Percentiles rank a stretch among this genome's conserved stretches.
These are phyloP conservation scores for Erpetoichthys calabaricus DNA, from an alignment of 2,797 vertebrate species.

Conservation along the genomic window DNA sequence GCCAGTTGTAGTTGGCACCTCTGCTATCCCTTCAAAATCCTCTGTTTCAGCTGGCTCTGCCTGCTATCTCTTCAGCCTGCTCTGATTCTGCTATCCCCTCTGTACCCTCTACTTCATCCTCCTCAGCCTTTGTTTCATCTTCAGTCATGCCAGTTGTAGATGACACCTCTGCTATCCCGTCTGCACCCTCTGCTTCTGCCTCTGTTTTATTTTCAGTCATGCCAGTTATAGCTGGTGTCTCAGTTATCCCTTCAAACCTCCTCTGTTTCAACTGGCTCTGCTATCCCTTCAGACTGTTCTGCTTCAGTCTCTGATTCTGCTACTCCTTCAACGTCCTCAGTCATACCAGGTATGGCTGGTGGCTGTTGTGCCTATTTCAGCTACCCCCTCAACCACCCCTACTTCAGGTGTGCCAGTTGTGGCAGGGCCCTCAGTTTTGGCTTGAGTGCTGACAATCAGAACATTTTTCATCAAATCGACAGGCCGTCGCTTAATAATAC, in stretches of 20 bases:
- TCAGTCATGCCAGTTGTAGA: neutral
- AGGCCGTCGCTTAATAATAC: too few species aligned
- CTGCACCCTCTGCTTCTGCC: neutral
- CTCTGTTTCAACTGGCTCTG: neutral
- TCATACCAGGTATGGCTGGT: too few species aligned
- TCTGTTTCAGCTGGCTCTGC: neutral
- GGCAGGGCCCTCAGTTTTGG: too few species aligned
- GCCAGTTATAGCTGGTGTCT: neutral
- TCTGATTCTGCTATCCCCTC: neutral
- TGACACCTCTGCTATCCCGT: neutral
- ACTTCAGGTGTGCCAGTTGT: too few species aligned
- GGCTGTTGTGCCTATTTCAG: too few species aligned
- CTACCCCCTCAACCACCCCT: too few species aligned
- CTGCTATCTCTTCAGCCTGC: too few species aligned
- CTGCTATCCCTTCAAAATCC: neutral
- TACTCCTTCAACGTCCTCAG: too few species aligned
- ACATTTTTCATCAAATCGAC: too few species aligned
- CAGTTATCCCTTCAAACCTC: neutral
- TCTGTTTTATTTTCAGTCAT: neutral
- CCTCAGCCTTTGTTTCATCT: neutral
- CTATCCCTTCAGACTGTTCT: neutral
- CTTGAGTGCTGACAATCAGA: too few species aligned
- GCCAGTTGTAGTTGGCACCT: neutral
- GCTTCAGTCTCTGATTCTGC: too few species aligned
- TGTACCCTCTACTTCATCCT: neutral